Base-by-base conservation (phyloP, 2,113 vertebrate species). In the Ursus arctos region DNA sequence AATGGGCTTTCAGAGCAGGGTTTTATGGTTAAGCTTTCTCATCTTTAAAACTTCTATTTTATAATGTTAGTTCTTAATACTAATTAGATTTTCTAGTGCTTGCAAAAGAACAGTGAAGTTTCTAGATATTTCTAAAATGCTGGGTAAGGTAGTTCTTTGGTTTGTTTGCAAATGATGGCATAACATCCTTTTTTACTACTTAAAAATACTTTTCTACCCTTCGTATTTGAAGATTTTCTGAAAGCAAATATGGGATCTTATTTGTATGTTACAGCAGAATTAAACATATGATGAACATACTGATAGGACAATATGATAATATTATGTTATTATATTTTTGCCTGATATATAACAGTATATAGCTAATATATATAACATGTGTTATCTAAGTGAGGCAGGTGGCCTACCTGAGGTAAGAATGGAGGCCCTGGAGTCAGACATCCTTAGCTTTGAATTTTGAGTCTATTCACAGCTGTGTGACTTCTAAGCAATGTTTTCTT, bases 11-110 rank as follows among this genome's bases (percentile, higher is more conserved):
- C 4, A 63, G 67, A 95, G 61, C 47, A 89, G 33, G 19, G 8
- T 84, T 96, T 94, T 96, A 61, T 94, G 61, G 49, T 53, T 31
- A 86, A 6, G 71, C 65, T 92, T 97, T 92, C 59, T 95, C 36
- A 19, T 94, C 71, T 84, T n/a, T 92, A 84, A 80, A 90, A 79
- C 24, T 91, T 94, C 24, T 0, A 87, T 63, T 96, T 93, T 93
- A 33, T 86, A n/a, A 59, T 89, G 84, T 69, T 86, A 53, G 24
- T 40, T 95, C 43, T 93, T 93, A 93, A 59, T 91, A 96, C 72
- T 85, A 88, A 72, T 84, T 89, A 83, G 47, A 77, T 92, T 91
- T 93, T 94, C 21, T 80, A 93, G 86, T 89, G 7, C 40, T 79
- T 95, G 24, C 47, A 69, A 95, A 91, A 90, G n/a, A 94, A 83